Evolutionary conservation across 2,113 vertebrate species (phyloP).

Genomic region (Phalacrocorax aristotelis): DNA sequence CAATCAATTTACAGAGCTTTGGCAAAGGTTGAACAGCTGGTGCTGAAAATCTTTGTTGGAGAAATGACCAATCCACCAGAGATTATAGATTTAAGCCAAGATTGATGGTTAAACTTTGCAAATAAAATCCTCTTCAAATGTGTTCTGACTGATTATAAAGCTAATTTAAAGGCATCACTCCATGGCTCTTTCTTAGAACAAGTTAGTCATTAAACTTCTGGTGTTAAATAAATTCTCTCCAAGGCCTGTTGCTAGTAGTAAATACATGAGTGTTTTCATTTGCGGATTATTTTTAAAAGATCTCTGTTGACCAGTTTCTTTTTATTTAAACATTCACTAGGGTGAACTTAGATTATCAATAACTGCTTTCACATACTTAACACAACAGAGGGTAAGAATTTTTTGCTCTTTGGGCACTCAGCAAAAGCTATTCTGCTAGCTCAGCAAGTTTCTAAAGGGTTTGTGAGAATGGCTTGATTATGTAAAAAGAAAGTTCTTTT

Average conservation of each 20-base stretch:
- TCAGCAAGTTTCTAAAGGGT: neutral
- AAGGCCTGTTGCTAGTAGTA: neutral
- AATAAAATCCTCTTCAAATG: constrained; percentile 34
- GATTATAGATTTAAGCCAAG: constrained; percentile 43
- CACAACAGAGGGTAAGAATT: neutral
- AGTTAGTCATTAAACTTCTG: constrained; percentile 24
- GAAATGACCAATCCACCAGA: constrained; percentile 13
- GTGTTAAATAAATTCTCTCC: neutral
- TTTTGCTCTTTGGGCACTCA: neutral
- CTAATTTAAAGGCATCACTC: constrained; percentile 34
- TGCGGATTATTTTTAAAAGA: constrained; percentile 16
- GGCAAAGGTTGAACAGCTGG: constrained; percentile 25
- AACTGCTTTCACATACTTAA: constrained; percentile 5
- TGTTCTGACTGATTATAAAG: constrained; percentile 35
- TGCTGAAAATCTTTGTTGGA: constrained; percentile 1
- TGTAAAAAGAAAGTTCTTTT: neutral
- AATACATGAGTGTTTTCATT: constrained; percentile 18
- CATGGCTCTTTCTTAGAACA: constrained; percentile 29
- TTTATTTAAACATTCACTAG: neutral
- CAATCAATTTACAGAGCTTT: constrained; percentile 41
- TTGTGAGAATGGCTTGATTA: neutral
- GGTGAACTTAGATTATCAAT: constrained; percentile 23
- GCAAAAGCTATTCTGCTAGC: neutral
- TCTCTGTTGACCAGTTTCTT: constrained; percentile 15
- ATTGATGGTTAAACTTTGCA: neutral